Evolutionary conservation across 2,797 vertebrate genomes (phyloP).

Genomic region (Petrocephalus schoutedeni): DNA sequence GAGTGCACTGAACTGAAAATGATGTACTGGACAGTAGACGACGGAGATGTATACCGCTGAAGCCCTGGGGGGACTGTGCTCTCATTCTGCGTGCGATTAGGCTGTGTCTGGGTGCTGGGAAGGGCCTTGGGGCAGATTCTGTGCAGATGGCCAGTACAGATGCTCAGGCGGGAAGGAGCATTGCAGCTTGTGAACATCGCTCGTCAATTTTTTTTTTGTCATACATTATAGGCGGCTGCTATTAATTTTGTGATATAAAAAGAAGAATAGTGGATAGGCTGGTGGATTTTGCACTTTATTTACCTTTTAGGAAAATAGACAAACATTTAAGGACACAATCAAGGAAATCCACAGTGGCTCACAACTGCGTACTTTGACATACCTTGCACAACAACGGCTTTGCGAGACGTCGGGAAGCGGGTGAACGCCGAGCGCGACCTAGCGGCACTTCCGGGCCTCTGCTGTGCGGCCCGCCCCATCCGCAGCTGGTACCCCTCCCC

Average conservation of each 20-base stretch:
- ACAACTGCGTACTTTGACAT: conserved; percentile 41
- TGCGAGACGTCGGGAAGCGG: conserved; percentile 41
- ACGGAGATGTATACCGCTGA: background rate
- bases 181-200: background rate
- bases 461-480: background rate
- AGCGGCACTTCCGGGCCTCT: background rate
- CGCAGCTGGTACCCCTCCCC: background rate
- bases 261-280: background rate
- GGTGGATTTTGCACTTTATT: conserved; percentile 19
- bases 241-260: background rate
- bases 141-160: background rate
- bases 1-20: background rate
- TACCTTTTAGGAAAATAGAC: conserved; percentile 41
- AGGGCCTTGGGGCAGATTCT: background rate
- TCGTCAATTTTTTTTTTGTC: background rate
- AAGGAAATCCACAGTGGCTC: conserved; percentile 49
- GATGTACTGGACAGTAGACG: background rate
- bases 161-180: background rate
- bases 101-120: background rate
- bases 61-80: background rate
- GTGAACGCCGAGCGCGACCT: background rate
- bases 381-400: conserved; percentile 48
- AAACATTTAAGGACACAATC: conserved; percentile 47
- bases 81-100: background rate
- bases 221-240: background rate